These are phyloP conservation scores for Aelia acuminata DNA, from an alignment of 2,888 invertebrate genomes.

Conservation along the genomic window DNA sequence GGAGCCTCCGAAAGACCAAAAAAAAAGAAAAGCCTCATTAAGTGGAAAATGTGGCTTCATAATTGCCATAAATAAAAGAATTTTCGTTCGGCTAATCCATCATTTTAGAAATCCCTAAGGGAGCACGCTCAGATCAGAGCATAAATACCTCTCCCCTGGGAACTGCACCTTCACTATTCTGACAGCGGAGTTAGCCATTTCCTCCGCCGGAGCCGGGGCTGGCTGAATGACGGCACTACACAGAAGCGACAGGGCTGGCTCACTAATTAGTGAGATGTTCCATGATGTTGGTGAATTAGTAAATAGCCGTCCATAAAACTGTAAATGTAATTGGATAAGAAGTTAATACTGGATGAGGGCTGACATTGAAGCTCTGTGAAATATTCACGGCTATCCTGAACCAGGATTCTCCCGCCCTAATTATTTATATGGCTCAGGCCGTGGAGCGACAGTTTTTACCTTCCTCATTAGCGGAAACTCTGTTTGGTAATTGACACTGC, in stretches of 20 bases:
- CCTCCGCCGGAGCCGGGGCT: not conserved
- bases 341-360: conserved; percentile 25
- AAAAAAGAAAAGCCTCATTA: too few relatives aligned
- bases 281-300: conserved; percentile 24
- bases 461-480: not conserved
- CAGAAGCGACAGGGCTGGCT: not conserved
- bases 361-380: not conserved
- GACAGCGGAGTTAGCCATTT: not conserved
- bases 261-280: conserved; percentile 29
- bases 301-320: conserved; percentile 23
- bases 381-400: not conserved
- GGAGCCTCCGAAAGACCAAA: too few relatives aligned
- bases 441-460: conserved; percentile 31
- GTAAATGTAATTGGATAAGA: conserved; percentile 35
- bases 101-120: not conserved
- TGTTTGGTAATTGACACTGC: not conserved
- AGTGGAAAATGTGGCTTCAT: too few relatives aligned
- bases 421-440: not conserved
- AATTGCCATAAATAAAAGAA: too few relatives aligned
- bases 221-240: not conserved
- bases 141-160: not conserved
- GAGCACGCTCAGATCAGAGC: not conserved
- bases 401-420: not conserved
- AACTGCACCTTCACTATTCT: not conserved
- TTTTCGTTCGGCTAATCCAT: not conserved